These are phyloP conservation scores for Actinemys pallida DNA, from an alignment of 2,113 vertebrate species.

Conservation along the genomic window DNA sequence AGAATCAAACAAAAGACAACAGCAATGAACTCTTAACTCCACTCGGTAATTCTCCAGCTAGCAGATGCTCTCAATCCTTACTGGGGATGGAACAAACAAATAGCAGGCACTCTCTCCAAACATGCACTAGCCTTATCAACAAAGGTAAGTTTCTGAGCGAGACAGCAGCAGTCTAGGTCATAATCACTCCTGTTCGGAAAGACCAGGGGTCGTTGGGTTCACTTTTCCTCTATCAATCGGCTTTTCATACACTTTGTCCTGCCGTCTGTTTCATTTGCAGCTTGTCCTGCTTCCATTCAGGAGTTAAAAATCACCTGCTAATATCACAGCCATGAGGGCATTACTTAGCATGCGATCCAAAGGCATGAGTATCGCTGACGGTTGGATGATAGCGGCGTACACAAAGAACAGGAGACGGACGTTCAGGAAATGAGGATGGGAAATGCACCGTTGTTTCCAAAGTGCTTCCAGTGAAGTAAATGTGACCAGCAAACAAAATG, in stretches of 20 bases:
- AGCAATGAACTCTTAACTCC: background rate
- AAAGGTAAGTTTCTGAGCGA: background rate
- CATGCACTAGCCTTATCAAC: background rate
- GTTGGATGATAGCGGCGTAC: background rate
- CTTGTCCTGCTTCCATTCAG: background rate
- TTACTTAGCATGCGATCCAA: rapidly evolving
- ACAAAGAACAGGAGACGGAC: background rate
- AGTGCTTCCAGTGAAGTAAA: background rate
- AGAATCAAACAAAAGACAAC: background rate
- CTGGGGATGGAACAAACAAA: background rate
- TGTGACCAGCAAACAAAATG: background rate
- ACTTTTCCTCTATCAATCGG: background rate
- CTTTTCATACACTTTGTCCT: background rate
- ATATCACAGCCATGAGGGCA: background rate
- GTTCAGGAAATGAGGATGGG: background rate
- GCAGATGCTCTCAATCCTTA: background rate
- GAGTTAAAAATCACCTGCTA: slow-evolving; percentile 53
- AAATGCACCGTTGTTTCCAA: background rate
- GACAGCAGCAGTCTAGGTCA: background rate
- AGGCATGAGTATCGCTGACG: background rate
- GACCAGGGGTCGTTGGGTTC: background rate
- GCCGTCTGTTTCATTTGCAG: background rate
- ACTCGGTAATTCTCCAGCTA: rapidly evolving
- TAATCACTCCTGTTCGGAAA: rapidly evolving
- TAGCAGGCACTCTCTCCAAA: background rate